A percentile compares a stretch with the other conserved stretches of the same genome.
Evolutionary conservation across 2,888 invertebrate species (phyloP).

Genomic region (Cantharis nigra): DNA sequence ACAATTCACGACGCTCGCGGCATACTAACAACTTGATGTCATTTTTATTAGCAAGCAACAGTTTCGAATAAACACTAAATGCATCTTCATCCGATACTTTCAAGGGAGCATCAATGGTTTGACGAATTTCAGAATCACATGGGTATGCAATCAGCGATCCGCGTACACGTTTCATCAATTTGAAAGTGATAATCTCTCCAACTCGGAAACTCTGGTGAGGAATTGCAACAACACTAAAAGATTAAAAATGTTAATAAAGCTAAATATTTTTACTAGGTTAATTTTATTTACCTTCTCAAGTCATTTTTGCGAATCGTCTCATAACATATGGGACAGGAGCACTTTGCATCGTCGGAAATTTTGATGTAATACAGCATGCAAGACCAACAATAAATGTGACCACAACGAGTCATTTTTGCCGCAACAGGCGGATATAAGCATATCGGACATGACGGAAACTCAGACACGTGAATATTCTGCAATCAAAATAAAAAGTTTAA

Average conservation of each 20-base stretch:
- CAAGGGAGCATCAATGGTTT: conserved; percentile 48
- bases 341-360: conserved; percentile 79
- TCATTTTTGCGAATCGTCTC: conserved; percentile 79
- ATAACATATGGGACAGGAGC: conserved; percentile 92
- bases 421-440: conserved; percentile 86
- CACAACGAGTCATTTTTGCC: conserved; percentile 91
- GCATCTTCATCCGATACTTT: conserved; percentile 58
- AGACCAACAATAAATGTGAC: conserved; percentile 95
- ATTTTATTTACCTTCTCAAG: conserved; percentile 71
- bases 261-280: no score
- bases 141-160: conserved; percentile 63
- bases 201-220: conserved; percentile 60
- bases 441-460: conserved; percentile 84
- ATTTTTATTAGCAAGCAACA: conserved; percentile 71
- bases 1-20: conserved; percentile 72
- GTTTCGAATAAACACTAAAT: conserved; percentile 71
- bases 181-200: conserved; percentile 75
- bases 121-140: conserved; percentile 51
- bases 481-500: conserved; percentile 31
- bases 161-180: conserved; percentile 72
- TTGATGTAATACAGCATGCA: conserved; percentile 92
- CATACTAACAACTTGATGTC: conserved; percentile 72
- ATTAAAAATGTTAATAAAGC: no score
- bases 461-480: conserved; percentile 67
- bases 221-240: conserved; percentile 63